These are phyloP conservation scores for Alligator mississippiensis DNA, from an alignment of 2,113 vertebrate genomes.

Conservation along the genomic window DNA sequence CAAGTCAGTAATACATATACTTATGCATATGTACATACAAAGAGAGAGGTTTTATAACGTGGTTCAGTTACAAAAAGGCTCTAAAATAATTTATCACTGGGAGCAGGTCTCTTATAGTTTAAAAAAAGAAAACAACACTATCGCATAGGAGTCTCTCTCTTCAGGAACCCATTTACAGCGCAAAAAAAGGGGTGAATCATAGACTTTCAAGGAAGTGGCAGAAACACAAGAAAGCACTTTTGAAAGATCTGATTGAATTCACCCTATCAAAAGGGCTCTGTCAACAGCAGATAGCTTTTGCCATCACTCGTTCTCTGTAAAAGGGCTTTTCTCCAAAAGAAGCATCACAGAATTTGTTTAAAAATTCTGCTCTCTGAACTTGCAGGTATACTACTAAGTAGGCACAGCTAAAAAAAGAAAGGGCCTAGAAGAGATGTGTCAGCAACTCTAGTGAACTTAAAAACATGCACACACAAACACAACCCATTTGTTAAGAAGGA, in stretches of 20 bases:
- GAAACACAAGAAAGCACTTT: background rate
- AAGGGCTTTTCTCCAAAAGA: background rate
- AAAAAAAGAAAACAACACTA: background rate
- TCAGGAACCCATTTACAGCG: background rate
- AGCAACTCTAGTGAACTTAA: background rate
- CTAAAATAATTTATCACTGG: background rate
- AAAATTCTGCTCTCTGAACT: background rate
- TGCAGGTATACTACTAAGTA: background rate
- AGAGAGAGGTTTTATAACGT: fast-evolving
- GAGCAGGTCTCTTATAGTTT: background rate
- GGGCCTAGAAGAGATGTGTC: background rate
- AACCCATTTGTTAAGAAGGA: background rate
- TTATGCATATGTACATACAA: too few relatives aligned
- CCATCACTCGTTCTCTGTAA: background rate
- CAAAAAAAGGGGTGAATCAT: background rate
- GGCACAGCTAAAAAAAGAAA: background rate
- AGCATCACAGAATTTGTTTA: background rate
- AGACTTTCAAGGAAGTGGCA: background rate
- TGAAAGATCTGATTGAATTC: background rate
- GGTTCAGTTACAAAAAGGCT: background rate
- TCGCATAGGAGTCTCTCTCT: background rate
- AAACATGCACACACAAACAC: background rate
- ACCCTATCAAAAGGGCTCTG: background rate
- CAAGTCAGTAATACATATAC: too few relatives aligned
- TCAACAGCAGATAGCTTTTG: conserved; percentile 1